Base-by-base conservation (phyloP, 2,888 invertebrate species). In the Xylota sylvarum region DNA sequence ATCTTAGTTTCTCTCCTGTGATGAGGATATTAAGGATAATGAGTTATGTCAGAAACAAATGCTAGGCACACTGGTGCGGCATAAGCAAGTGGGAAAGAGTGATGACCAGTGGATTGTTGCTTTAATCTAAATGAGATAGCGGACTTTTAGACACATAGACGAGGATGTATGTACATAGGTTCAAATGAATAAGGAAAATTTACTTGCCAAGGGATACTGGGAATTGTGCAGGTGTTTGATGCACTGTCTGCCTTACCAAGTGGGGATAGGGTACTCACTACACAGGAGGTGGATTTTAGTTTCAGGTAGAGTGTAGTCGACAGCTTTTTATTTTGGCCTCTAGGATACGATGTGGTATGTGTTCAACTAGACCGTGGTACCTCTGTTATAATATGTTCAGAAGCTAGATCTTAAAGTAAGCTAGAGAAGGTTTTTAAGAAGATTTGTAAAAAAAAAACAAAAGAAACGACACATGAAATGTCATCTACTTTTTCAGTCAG, bases 11-110 rank as follows among this genome's bases (percentile, higher is more conserved):
- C 86, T 82, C 77, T 81, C 69, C 82, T 73, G 73, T 86, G 86
- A 86, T 86, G 77, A 72, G 86, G 82, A 81, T 86, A 86, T 86
- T 86, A 85, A 88, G 80, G 69, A 86, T 88, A 88, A 88, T 88
- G 90, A 90, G 90, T 90, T 90, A 90, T 90, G 90, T 90, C 90
- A 90, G 89, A 90, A 90, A 90, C 90, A 90, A 90, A 90, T 90
- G 90, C 90, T 78, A 43, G 81, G 69, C 77, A 69, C 73, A 81
- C 86, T 82, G 81, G 67, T 73, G 56, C 67, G 60, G 72, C 82
- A 78, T 86, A 55, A 65, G 58, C 50, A 73, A 72, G 72, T 73
- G 56, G 50, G 62, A 70, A 67, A 76, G 85, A 85, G 70, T 85
- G 70, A 85, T 85, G 76, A 72, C 76, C 85, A 76, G 70, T 85